Evolutionary conservation across 2,113 vertebrate genomes (phyloP), one percentile per base, ranked within the genome.

Genomic region (Lathamus discolor): DNA sequence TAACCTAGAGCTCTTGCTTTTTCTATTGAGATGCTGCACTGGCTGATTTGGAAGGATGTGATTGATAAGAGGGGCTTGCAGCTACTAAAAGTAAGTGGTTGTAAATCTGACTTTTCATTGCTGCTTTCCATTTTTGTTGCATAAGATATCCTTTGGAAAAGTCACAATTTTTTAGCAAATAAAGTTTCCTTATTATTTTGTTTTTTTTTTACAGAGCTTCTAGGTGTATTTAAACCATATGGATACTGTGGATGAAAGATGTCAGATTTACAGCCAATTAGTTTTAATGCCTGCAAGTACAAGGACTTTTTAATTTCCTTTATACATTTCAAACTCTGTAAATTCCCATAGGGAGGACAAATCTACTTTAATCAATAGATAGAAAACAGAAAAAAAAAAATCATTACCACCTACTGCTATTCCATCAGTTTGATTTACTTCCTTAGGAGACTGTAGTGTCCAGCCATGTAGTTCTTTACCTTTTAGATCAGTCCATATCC

Each of bases 291-390:
- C 43, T 72, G 18, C 44, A 93, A 91, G 39, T 92, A 54, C 39
- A 88, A 72, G 68, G 81, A 64, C 55, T 86, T 86, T 80, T 88
- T 81, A 68, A 88, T 91, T 86, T 94, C 55, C 44, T 86, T 93
- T 88, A 68, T 72, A 72, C 31, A 79, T 93, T 93, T 92, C 76
- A 90, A 62, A 62, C 33, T 86, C 75, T 73, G 15, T 31, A 79
- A 57, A 88, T 91, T 90, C 92, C 64, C 62, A 78, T 13, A 57
- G 35, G 73, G 48, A 78, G 24, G 24, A 81, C n/a, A 88, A 96
- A 93, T 88, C 48, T 82, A 35, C 62, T 96, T 93, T 75, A 90
- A 94, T 86, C 88, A 75, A 78, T 64, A 90, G 79, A 83, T 12
- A 88, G 23, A 83, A 78, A 68, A 33, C 68, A 94, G 55, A 7